Base-by-base conservation (phyloP, 2,888 invertebrate genomes). In the Ceraclea dissimilis region DNA sequence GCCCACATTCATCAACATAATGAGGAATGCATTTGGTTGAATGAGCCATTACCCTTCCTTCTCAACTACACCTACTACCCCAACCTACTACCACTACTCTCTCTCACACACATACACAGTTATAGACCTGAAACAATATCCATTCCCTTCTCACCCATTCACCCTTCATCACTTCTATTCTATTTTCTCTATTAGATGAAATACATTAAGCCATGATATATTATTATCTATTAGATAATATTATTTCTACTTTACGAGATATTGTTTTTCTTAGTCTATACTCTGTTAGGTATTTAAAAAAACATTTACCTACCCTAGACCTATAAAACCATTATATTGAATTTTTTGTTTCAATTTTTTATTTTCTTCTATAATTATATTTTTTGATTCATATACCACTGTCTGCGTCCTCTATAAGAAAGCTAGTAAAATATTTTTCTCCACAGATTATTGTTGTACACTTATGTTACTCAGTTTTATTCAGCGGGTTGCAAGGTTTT, bases 1-100 rank as follows among this genome's bases (percentile, higher is more conserved):
- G 51, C 49, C 26, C 13, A 39, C 58, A 58, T 58, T 55, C 54
- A 55, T 58, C 58, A 58, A 58, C 58, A 51, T 58, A 58, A 58
- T 51, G 58, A 51, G 58, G 47, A 58, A 58, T 58, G 58, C 58
- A 58, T 58, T 58, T 55, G 52, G 47, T 55, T 51, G 52, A 55
- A 58, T 55, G 58, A 52, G 31, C 58, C 54, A 58, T 58, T 58
- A 55, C 21, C 34, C 49, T 39, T 31, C 31, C 47, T 47, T 47
- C 20, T 20, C 47, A 13, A 47, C 2, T 39, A 10, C 10, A 26
- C 5, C 26, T 26, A 26, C 26, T 26, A 10, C 26, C 26, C 5
- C 26, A 6, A 26, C 26, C 10, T 4, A 4, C 26, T 16, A 16
- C 39, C 39, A 4, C 39, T 2, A 16, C 16, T 8, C 39, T 8